phyloP scores from a whole-genome alignment of 2,113 vertebrate species.

The Muntiacus muntjak region DNA sequence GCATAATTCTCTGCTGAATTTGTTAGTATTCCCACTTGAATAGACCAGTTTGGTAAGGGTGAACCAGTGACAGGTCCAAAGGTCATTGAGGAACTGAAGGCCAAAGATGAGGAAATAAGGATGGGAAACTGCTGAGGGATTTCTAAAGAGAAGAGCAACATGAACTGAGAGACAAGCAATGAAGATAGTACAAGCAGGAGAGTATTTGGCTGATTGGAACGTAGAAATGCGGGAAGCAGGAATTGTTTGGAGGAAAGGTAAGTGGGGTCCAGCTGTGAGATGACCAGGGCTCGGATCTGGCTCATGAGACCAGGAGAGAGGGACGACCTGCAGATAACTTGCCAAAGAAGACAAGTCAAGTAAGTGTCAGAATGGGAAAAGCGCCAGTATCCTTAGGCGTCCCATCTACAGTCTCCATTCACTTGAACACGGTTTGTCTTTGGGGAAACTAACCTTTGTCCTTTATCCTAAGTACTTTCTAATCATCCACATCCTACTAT shows the following conservation, averaged over 20 bases:
- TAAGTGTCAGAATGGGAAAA: conserved; percentile 28
- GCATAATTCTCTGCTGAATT: neutral
- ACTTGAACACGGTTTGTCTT: conserved; percentile 25
- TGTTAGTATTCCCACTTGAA: neutral
- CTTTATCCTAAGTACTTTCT: conserved; percentile 49
- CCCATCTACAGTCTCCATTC: neutral
- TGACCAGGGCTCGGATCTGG: neutral
- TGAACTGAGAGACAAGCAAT: neutral
- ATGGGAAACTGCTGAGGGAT: neutral
- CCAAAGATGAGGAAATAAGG: neutral
- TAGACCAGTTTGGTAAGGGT: neutral
- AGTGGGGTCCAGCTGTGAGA: neutral
- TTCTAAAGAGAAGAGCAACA: neutral
- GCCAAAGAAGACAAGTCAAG: conserved; percentile 62
- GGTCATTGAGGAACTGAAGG: neutral
- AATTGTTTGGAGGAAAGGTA: neutral
- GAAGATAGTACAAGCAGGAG: neutral
- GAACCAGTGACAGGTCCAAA: neutral
- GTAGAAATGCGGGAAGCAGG: neutral
- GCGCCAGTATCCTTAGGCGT: conserved; percentile 28
- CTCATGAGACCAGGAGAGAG: neutral
- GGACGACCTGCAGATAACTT: neutral
- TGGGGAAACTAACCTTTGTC: conserved; percentile 55
- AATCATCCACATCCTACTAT: conserved; percentile 63
- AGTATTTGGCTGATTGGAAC: neutral